These are phyloP conservation scores for Pangasius larnaudii DNA, from an alignment of 2,797 vertebrate species.

Conservation along the genomic window DNA sequence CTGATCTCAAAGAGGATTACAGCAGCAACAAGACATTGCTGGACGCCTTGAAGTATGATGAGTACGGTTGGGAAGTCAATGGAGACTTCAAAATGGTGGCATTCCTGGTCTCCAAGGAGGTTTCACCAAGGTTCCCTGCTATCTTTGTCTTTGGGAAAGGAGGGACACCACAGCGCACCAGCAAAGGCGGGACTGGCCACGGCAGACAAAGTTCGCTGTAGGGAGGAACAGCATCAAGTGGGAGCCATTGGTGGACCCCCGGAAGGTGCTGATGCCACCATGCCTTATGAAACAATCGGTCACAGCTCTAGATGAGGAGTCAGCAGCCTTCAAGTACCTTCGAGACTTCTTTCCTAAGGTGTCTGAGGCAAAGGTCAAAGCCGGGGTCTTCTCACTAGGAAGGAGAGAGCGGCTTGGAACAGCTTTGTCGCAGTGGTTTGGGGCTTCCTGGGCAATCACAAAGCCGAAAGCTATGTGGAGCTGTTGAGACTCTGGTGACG, in stretches of 20 bases:
- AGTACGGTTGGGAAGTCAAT: neutral
- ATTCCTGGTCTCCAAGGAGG: neutral
- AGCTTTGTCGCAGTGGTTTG: neutral
- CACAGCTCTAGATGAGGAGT: neutral
- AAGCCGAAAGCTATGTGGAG: neutral
- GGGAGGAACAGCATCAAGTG: neutral
- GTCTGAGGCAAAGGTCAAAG: neutral
- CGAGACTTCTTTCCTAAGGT: neutral
- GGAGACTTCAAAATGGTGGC: neutral
- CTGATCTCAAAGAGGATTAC: neutral
- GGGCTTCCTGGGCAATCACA: neutral
- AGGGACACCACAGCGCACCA: neutral
- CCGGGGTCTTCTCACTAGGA: neutral
- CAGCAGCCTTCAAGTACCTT: neutral
- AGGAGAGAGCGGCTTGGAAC: neutral
- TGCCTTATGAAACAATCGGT: neutral
- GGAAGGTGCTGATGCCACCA: neutral
- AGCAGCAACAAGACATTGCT: neutral
- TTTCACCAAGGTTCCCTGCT: neutral
- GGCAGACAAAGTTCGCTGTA: neutral
- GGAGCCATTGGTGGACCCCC: neutral
- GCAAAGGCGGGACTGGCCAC: neutral
- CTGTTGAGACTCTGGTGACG: no score
- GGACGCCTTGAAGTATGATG: neutral
- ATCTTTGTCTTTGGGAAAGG: neutral